Base-by-base conservation (phyloP, 2,888 invertebrate species). In the Microdon myrmicae region DNA sequence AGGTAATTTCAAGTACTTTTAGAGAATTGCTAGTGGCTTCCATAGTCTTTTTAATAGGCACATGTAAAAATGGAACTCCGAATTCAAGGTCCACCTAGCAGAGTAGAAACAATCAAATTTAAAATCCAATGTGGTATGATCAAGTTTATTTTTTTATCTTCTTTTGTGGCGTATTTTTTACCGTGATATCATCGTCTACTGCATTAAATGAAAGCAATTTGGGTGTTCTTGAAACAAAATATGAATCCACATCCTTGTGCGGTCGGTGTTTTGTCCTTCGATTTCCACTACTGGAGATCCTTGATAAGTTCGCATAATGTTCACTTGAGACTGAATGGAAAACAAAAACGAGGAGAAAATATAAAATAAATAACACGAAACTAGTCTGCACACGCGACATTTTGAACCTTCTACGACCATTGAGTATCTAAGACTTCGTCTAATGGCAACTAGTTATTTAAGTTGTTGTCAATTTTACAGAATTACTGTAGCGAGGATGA, bases 71-170 rank as follows among this genome's bases (percentile, higher is more conserved):
- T 0, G 87, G 87, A 8, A 87, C 81, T 2, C 82, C 81, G 53
- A 87, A 83, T 31, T 85, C 83, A 71, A 87, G 72, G 47, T 85
- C 84, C 22, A 87, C 77, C 85, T 85, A 68, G 16, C 75, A 69
- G 26, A 20, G 20, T n/a, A 7, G 8, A 9, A 22, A 34, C 14
- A 29, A 45, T 10, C 3, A 13, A n/a, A n/a, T n/a, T n/a, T n/a
- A n/a, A n/a, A n/a, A n/a, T n/a, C n/a, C n/a, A n/a, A n/a, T n/a
- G n/a, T n/a, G n/a, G n/a, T n/a, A n/a, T n/a, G n/a, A n/a, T n/a
- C n/a, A n/a, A n/a, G n/a, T n/a, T n/a, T n/a, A n/a, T n/a, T n/a
- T n/a, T n/a, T n/a, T n/a, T n/a, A n/a, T n/a, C n/a, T n/a, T n/a
- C n/a, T n/a, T n/a, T 13, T 4, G 8, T 32, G 5, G 6, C 6